A percentile compares a stretch with the other conserved stretches of the same genome.
Evolutionary conservation across 2,888 invertebrate species (phyloP).

Genomic region (Scotopteryx bipunctaria): DNA sequence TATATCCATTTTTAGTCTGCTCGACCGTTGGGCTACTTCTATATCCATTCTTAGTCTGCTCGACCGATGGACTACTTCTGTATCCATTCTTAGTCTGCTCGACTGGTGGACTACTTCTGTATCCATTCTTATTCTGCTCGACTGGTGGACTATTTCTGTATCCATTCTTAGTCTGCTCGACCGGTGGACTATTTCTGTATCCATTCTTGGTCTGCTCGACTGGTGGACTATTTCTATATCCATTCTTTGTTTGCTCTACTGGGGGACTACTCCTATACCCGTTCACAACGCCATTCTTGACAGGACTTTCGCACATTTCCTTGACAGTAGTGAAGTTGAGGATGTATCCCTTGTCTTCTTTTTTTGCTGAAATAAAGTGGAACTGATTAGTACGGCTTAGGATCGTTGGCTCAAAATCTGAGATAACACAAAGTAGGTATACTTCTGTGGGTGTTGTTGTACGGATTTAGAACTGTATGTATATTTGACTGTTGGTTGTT

Average conservation of each 20-base stretch:
- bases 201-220: conserved; percentile 65
- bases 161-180: conserved; percentile 18
- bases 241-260: conserved; percentile 73
- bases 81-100: conserved; percentile 76
- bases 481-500: no score
- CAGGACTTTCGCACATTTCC: conserved; percentile 78
- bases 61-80: conserved; percentile 76
- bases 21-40: conserved; percentile 12
- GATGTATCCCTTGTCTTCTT: conserved; percentile 80
- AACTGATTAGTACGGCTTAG: background rate
- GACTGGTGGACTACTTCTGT: conserved; percentile 75
- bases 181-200: conserved; percentile 12
- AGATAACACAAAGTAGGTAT: no score
- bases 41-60: conserved; percentile 56
- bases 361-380: conserved; percentile 55
- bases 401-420: no score
- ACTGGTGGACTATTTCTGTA: conserved; percentile 12
- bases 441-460: no score
- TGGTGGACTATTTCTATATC: conserved; percentile 77
- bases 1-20: conserved; percentile 17
- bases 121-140: conserved; percentile 57
- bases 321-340: conserved; percentile 78
- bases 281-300: conserved; percentile 62
- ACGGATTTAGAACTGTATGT: no score
- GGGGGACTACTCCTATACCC: conserved; percentile 78